These are phyloP conservation scores for Himalopsyche tibetana DNA, from an alignment of 2,888 invertebrate species.

Conservation along the genomic window DNA sequence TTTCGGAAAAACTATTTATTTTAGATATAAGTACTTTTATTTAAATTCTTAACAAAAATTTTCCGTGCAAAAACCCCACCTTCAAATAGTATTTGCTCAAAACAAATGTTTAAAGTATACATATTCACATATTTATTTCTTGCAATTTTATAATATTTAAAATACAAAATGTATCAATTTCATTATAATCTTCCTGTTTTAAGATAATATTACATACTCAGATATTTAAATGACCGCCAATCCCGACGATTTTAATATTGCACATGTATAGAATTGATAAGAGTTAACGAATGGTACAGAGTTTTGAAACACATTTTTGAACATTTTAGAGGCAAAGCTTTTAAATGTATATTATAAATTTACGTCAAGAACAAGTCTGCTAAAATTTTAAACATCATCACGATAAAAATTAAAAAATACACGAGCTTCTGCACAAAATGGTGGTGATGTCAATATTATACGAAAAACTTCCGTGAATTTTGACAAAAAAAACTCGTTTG, in stretches of 20 bases:
- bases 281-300: not conserved
- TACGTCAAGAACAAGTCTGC: not conserved
- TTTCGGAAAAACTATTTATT: not conserved
- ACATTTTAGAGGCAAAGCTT: not conserved
- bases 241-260: not conserved
- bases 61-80: constrained; percentile 8
- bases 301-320: not conserved
- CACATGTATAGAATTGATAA: not conserved
- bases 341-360: not conserved
- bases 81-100: not conserved
- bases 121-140: not conserved
- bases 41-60: not conserved
- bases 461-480: not conserved
- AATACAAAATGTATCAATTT: not conserved
- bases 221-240: not conserved
- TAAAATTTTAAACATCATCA: not conserved
- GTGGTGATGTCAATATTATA: constrained; percentile 22
- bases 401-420: not conserved
- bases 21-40: not conserved
- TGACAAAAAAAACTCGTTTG: not conserved
- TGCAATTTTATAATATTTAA: not conserved
- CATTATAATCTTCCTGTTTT: not conserved
- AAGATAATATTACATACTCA: not conserved
- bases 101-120: not conserved
- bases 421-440: not conserved